A percentile compares a stretch with the other conserved stretches of the same genome.
Evolutionary conservation across 2,113 vertebrate genomes (phyloP).

Genomic region (Solenodon paradoxus): DNA sequence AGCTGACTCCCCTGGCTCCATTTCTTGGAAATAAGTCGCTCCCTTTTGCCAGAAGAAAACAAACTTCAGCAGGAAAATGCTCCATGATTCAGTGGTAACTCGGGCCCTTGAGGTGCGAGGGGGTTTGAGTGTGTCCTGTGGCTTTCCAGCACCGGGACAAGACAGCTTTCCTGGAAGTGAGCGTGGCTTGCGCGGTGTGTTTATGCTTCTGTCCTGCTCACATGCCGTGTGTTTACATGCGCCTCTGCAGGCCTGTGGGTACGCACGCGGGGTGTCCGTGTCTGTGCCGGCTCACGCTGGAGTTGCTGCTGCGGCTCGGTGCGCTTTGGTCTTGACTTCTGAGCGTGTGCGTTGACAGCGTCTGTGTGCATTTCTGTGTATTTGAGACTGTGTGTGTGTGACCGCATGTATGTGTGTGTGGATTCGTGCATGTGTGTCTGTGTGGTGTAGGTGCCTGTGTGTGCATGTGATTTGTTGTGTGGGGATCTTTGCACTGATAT

Average conservation of each 20-base stretch:
- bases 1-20: conserved; percentile 1
- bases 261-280: background rate
- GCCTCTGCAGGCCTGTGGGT: background rate
- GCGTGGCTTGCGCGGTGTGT: background rate
- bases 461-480: background rate
- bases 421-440: background rate
- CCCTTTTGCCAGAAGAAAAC: conserved; percentile 57
- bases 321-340: background rate
- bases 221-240: background rate
- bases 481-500: background rate
- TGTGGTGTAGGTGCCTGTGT: background rate
- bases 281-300: too few species aligned
- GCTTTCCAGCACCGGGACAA: background rate
- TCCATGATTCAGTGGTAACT: conserved; percentile 34
- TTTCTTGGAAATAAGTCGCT: conserved; percentile 65
- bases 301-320: background rate
- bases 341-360: too few species aligned
- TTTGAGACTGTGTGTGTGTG: background rate
- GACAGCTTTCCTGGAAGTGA: background rate
- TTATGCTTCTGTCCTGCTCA: background rate
- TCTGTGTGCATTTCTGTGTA: too few species aligned
- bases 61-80: conserved; percentile 45
- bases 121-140: background rate
- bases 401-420: too few species aligned
- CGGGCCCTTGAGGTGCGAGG: background rate